Percentiles rank a stretch among this genome's conserved stretches.
Conservation (phyloP, 64 coral and sea anemone genomes). For the Stylophora pistillata region DNA sequence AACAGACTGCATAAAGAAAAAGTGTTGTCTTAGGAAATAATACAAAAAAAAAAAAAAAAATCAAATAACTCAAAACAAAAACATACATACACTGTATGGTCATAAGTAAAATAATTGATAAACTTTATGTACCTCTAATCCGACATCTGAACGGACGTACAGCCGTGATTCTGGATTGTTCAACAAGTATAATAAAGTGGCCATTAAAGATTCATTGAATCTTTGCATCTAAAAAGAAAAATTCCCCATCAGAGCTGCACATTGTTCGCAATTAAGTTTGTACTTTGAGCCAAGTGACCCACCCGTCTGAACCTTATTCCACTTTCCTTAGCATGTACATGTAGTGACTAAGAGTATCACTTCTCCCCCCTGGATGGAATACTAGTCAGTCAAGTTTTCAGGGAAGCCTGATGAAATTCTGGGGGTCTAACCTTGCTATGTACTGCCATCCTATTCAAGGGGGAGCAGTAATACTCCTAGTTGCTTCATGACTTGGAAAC, state of each 20-base stretch:
- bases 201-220: slow-evolving; percentile 90
- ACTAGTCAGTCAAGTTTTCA: no score
- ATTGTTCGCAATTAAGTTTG: neutral
- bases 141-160: slow-evolving; percentile 86
- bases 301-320: neutral
- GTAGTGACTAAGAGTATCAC: no score
- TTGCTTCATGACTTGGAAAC: no score
- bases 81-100: neutral
- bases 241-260: no score
- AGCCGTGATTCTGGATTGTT: slow-evolving; percentile 70
- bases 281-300: neutral
- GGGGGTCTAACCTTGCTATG: no score
- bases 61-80: no score
- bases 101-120: neutral
- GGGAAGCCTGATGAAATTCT: neutral
- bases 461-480: no score
- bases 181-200: slow-evolving; percentile 82
- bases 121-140: slow-evolving; percentile 74
- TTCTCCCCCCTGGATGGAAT: no score
- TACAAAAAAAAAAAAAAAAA: no score
- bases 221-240: slow-evolving; percentile 60
- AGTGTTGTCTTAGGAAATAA: neutral
- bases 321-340: no score
- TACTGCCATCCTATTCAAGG: no score
- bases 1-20: slow-evolving; percentile 52